Evolutionary conservation across 2,113 vertebrate species (phyloP).

Genomic region (Pterocles orientalis): DNA sequence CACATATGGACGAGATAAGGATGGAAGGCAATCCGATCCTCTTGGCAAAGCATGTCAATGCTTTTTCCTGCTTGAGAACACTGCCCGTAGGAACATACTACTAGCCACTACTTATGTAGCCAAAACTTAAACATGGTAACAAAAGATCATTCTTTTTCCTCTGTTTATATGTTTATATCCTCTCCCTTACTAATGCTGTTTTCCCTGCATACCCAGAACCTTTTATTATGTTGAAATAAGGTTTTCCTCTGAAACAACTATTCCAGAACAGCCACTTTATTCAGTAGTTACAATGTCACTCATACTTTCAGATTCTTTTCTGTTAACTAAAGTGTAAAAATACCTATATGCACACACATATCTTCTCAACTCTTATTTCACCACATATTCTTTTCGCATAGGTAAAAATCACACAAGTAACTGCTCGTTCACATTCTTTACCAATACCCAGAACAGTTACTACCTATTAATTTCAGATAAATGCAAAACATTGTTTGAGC

Average conservation of each 20-base stretch:
- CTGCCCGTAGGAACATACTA: conserved; percentile 90
- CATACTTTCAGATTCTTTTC: neutral
- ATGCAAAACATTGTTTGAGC: neutral
- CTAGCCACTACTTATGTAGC: conserved; percentile 55
- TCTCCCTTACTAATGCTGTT: conserved; percentile 8
- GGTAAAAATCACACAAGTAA: neutral
- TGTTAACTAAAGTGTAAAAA: neutral
- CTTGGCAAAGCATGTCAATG: conserved; percentile 89
- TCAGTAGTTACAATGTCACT: neutral
- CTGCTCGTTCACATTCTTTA: neutral
- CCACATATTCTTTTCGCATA: neutral
- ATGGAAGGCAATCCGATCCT: conserved; percentile 92
- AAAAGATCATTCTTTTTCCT: neutral
- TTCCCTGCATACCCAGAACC: neutral
- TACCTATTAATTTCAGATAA: neutral
- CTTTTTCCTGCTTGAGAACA: conserved; percentile 90
- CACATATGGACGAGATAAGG: conserved; percentile 86
- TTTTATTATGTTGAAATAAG: neutral
- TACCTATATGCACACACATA: neutral
- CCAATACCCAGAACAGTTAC: neutral
- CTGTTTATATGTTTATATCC: conserved; percentile 5
- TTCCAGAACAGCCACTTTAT: neutral
- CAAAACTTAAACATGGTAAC: neutral
- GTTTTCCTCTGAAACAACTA: neutral
- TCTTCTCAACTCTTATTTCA: neutral